Conservation (phyloP, 2,888 invertebrate genomes). For the Perizoma flavofasciatum region DNA sequence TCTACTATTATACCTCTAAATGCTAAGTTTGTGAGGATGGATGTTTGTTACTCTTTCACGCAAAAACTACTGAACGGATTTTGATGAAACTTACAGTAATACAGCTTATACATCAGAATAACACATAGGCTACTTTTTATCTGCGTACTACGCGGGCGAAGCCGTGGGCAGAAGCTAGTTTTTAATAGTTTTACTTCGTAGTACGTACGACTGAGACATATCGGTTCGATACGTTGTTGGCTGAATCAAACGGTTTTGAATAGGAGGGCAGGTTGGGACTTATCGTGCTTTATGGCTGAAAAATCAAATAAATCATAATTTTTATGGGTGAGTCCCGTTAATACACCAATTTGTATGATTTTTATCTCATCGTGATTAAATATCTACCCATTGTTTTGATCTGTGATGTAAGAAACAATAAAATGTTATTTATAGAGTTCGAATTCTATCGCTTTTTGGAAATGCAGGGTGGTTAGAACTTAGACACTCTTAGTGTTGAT, state of each 20-base stretch:
- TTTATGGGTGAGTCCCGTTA: constrained; percentile 42
- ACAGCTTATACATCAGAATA: no score
- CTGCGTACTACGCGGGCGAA: no score
- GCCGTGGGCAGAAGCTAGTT: no score
- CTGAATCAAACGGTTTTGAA: constrained; percentile 4
- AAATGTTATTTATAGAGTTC: constrained; percentile 34
- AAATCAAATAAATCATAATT: constrained; percentile 55
- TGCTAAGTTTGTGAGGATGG: no score
- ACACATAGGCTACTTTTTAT: no score
- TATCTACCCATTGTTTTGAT: constrained; percentile 40
- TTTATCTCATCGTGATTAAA: constrained; percentile 55
- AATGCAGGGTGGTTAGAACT: constrained; percentile 1
- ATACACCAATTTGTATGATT: constrained; percentile 58
- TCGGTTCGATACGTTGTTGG: constrained; percentile 1
- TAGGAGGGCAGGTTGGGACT: constrained; percentile 30
- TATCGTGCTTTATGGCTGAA: constrained; percentile 28
- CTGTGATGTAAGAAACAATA: constrained; percentile 33
- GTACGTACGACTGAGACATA: no score
- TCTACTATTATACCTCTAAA: no score
- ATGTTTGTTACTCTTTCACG: no score
- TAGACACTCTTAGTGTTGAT: no score
- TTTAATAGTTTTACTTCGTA: no score
- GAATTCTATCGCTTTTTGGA: constrained; percentile 21
- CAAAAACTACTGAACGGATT: no score
- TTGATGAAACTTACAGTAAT: no score